Evolutionary conservation across 1,140 invertebrate species (phyloP).

Genomic region (Nylanderia fulva): DNA sequence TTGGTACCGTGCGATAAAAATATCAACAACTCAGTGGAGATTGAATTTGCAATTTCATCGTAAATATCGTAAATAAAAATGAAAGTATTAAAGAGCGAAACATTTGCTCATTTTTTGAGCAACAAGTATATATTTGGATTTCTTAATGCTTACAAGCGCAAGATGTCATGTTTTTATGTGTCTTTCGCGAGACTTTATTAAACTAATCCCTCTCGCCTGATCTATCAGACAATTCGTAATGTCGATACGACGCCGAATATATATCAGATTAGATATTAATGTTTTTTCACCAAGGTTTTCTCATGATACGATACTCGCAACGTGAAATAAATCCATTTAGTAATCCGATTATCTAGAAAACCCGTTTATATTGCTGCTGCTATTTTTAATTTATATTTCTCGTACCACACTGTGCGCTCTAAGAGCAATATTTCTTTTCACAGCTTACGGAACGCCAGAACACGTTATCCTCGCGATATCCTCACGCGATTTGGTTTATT

Average conservation of each 20-base stretch:
- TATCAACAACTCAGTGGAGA: not conserved
- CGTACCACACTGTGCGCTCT: slow-evolving; percentile 7
- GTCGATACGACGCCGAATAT: not conserved
- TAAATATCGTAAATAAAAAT: too few species aligned
- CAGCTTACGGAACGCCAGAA: slow-evolving; percentile 38
- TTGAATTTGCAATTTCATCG: too few species aligned
- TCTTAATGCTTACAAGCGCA: not conserved
- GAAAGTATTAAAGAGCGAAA: too few species aligned
- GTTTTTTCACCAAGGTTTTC: slow-evolving; percentile 33
- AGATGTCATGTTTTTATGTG: not conserved
- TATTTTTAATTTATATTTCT: slow-evolving; percentile 63
- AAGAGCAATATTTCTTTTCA: slow-evolving; percentile 58
- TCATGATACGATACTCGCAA: not conserved
- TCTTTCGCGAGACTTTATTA: not conserved
- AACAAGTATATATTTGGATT: not conserved
- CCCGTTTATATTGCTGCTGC: slow-evolving; percentile 58
- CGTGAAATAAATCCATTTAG: slow-evolving; percentile 52
- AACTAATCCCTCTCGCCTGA: not conserved
- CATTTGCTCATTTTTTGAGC: too few species aligned
- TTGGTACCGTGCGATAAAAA: not conserved
- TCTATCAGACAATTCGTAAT: not conserved
- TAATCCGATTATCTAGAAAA: slow-evolving; percentile 58
- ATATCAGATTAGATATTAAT: slow-evolving; percentile 40
- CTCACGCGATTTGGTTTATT: slow-evolving; percentile 52
- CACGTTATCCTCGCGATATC: slow-evolving; percentile 29